Evolutionary conservation across 2,797 vertebrate genomes (phyloP).

Genomic region (Apodemus agrarius): DNA sequence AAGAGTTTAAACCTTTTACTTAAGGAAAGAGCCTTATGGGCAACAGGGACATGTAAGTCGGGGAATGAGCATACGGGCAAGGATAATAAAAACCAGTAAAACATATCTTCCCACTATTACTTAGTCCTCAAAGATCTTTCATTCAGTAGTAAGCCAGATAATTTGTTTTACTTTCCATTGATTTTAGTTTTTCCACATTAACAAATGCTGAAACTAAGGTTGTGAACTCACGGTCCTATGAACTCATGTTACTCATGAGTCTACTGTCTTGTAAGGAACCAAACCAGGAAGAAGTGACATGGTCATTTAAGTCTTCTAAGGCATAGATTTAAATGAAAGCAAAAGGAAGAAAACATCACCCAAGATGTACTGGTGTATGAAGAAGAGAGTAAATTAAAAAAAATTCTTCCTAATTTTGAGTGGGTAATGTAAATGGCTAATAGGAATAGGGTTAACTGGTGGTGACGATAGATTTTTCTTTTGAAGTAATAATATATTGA

Average conservation of each 20-base stretch:
- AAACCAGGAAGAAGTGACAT: background rate
- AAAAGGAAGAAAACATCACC: background rate
- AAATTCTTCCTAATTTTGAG: background rate
- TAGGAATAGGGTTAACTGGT: conserved; percentile 20
- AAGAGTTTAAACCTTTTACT: conserved; percentile 21
- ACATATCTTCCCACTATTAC: background rate
- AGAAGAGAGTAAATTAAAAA: background rate
- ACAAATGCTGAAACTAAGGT: background rate
- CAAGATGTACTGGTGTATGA: background rate
- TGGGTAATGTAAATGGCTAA: background rate
- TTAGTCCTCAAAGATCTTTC: background rate
- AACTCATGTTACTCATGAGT: background rate
- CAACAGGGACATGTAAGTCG: background rate
- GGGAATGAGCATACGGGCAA: background rate
- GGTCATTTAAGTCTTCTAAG: background rate
- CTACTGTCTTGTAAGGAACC: background rate
- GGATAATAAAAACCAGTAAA: background rate
- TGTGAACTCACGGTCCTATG: conserved; percentile 15
- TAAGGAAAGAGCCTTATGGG: background rate
- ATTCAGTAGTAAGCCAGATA: background rate
- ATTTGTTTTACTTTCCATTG: background rate
- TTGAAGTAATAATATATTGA: conserved; percentile 66
- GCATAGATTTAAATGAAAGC: background rate
- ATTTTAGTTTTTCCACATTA: background rate
- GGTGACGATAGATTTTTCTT: conserved; percentile 62